Conservation (phyloP, 37 sponge, comb jelly and placozoan genomes). For the Beroe forskalii region DNA sequence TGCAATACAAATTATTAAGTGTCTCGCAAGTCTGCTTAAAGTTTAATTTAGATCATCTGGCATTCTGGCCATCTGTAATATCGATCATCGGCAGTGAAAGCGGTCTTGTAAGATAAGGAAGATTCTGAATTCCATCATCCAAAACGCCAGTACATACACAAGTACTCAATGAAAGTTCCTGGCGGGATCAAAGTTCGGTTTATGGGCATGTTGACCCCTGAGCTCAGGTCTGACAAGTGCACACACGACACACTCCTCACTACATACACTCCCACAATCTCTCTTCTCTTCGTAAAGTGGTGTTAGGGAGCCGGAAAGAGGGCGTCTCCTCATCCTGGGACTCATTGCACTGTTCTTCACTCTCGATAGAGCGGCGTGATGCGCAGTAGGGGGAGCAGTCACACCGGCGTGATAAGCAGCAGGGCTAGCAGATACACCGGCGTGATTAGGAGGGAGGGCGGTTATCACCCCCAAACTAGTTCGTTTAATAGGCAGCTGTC, state of each 20-base stretch:
- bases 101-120: no score
- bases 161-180: no score
- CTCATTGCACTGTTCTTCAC: not conserved
- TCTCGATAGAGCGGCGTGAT: no score
- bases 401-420: not conserved
- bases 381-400: not conserved
- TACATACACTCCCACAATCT: not conserved
- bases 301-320: not conserved
- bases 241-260: constrained; percentile 39
- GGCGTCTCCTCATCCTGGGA: not conserved
- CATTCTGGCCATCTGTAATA: no score
- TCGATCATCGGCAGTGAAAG: no score
- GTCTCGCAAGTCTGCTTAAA: no score
- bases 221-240: constrained; percentile 27
- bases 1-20: no score
- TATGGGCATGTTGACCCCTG: not conserved
- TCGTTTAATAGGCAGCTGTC: not conserved
- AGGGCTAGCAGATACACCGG: not conserved
- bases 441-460: not conserved
- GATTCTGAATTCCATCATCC: no score
- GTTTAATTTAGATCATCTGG: no score
- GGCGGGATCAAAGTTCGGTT: no score
- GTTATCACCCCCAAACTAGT: constrained; percentile 20
- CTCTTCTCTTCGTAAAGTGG: not conserved
- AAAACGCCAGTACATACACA: no score